Evolutionary conservation across 64 coral and sea anemone species (phyloP).

Genomic region (Montipora efflorescens): DNA sequence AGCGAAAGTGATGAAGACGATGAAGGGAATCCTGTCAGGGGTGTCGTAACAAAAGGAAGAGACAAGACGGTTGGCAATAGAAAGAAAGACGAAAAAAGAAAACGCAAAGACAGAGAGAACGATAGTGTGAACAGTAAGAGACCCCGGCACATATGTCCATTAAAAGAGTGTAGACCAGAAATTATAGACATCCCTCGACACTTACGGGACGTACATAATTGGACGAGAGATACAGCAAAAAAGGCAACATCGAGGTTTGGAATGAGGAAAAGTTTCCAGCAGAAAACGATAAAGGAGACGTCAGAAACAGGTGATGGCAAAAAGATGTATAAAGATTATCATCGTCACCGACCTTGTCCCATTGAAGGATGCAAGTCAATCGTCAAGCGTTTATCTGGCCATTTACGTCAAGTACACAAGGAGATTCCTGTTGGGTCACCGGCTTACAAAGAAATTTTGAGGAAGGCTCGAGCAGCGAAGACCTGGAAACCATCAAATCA

Average conservation of each 20-base stretch:
- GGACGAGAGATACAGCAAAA: conserved; percentile 28
- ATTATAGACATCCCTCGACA: conserved; percentile 57
- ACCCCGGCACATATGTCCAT: background rate
- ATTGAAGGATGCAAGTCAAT: conserved; percentile 25
- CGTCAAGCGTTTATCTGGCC: conserved; percentile 48
- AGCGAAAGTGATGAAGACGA: background rate
- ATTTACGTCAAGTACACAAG: conserved; percentile 23
- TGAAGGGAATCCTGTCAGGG: background rate
- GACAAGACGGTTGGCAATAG: background rate
- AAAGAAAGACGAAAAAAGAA: background rate
- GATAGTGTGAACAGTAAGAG: conserved; percentile 13
- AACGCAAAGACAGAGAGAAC: background rate
- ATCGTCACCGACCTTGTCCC: conserved; percentile 35
- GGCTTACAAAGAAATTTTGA: conserved; percentile 33
- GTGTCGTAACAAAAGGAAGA: no score
- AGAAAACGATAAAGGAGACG: background rate
- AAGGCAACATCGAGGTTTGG: conserved; percentile 49
- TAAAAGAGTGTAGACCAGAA: conserved; percentile 9
- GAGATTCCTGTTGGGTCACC: conserved; percentile 29
- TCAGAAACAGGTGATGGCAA: background rate
- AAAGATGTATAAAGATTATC: background rate
- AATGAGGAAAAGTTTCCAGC: conserved; percentile 49
- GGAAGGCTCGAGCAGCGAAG: conserved; percentile 24
- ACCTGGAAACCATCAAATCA: conserved; percentile 32
- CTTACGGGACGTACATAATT: conserved; percentile 24